Evolutionary conservation across 2,113 vertebrate species (phyloP).

Genomic region (Tauraco erythrolophus): DNA sequence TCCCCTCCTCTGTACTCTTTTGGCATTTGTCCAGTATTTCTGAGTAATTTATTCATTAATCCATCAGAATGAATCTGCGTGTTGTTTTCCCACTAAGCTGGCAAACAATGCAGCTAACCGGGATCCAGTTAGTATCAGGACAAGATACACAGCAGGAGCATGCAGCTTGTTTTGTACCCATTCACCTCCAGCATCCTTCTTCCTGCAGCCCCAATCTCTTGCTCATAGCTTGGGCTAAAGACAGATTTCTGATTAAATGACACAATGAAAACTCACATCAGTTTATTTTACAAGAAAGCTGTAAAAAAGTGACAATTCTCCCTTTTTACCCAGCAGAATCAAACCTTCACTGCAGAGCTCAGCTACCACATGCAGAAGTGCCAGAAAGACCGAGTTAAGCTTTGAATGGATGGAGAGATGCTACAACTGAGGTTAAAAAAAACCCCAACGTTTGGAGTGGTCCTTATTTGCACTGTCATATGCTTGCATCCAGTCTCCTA

Average conservation of each 20-base stretch:
- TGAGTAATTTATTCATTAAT: background rate
- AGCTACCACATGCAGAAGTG: background rate
- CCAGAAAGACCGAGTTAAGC: background rate
- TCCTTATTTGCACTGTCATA: background rate
- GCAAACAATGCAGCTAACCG: background rate
- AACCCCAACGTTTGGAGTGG: background rate
- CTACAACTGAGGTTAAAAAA: background rate
- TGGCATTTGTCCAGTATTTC: background rate
- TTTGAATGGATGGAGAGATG: background rate
- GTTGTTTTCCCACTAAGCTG: background rate
- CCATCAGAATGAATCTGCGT: background rate
- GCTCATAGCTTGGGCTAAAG: background rate
- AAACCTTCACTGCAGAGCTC: background rate
- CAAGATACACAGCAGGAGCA: background rate
- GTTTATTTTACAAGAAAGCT: conserved; percentile 56
- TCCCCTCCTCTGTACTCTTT: background rate
- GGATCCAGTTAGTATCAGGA: background rate
- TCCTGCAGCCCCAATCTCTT: background rate
- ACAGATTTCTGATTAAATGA: background rate
- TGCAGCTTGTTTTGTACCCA: background rate
- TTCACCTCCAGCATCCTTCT: background rate
- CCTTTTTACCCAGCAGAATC: background rate
- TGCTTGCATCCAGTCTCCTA: background rate
- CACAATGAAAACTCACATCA: background rate
- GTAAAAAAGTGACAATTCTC: background rate